Conservation (phyloP, 2,113 vertebrate species). For the Podarcis raffonei region DNA sequence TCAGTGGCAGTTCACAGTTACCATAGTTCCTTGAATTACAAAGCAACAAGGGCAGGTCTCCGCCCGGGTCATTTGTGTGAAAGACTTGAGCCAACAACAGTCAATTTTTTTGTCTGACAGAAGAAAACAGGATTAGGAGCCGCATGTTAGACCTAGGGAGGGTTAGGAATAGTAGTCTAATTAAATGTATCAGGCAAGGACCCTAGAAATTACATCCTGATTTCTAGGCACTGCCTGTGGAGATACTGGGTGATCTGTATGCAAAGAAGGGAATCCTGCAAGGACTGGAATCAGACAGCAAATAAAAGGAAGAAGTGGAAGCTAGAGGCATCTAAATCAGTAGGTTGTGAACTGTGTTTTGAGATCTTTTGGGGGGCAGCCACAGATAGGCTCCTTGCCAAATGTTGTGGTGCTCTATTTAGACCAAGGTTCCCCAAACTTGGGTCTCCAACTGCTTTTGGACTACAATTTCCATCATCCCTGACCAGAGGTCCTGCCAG, state of each 20-base stretch:
- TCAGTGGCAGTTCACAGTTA: not conserved
- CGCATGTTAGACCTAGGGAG: rapidly evolving
- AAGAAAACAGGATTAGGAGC: rapidly evolving
- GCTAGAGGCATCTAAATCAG: not conserved
- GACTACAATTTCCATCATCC: too few species aligned
- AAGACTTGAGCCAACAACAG: not conserved
- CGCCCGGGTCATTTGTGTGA: not conserved
- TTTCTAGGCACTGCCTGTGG: not conserved
- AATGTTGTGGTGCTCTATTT: too few species aligned
- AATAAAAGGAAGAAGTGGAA: not conserved
- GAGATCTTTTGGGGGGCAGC: not conserved
- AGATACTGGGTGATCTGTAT: not conserved
- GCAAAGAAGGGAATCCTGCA: not conserved
- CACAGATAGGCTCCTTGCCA: too few species aligned
- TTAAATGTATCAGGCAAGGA: not conserved
- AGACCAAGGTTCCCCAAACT: too few species aligned
- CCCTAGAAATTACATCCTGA: not conserved
- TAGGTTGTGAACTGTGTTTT: not conserved
- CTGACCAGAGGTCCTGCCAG: too few species aligned
- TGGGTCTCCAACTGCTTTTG: too few species aligned
- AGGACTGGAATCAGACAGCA: not conserved
- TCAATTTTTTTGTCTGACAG: rapidly evolving
- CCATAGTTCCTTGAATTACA: not conserved
- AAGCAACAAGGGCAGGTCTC: rapidly evolving
- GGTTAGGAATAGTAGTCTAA: not conserved